Evolutionary conservation across 1,140 invertebrate genomes (phyloP), one percentile per base, ranked within the genome.

Genomic region (Diachasma alloeum): DNA sequence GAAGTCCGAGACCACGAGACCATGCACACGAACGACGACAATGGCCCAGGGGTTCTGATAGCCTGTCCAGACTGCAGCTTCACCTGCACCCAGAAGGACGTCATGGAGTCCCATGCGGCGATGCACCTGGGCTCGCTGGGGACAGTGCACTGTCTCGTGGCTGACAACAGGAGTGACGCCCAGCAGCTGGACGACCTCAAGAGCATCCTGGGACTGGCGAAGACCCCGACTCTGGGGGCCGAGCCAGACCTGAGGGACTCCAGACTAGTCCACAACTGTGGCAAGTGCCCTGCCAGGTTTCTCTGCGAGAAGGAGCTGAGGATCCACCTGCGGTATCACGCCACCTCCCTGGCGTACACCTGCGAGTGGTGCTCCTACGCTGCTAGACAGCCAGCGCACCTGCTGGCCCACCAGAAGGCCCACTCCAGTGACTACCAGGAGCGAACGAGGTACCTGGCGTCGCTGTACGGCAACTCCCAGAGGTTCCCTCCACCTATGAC

Each of bases 1-100:
- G 96, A 96, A 84, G 94, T 97, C 37, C 92, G 93, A n/a, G 94
- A 96, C 78, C 96, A 97, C 87, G 95, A 97, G 86, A 93, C 93
- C 85, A 95, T 97, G 93, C 96, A 97, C 86, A 85, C 91, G 76
- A 85, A 97, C 86, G 85, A 82, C 83, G 90, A 91, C 74, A 83
- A 83, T 0, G 80, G 15, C 17, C 4, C 2, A 15, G 10, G 13
- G 0, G 0, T 78, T 1, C 69, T 82, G 0, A 83, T 89, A 5
- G 84, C 83, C 0, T 97, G 96, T 84, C 91, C 93, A 1, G 92
- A 95, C 79, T 97, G 96, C 86, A 95, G 94, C 86, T 97, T 95
- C 82, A 92, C 93, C 17, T 96, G 95, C 84, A 93, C 94, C 48
- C 94, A 93, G 82, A 93, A 93, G 31, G 93, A 93, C 4, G 92